These are phyloP conservation scores for Fukomys damarensis DNA, from an alignment of 2,113 vertebrate genomes.

Conservation along the genomic window DNA sequence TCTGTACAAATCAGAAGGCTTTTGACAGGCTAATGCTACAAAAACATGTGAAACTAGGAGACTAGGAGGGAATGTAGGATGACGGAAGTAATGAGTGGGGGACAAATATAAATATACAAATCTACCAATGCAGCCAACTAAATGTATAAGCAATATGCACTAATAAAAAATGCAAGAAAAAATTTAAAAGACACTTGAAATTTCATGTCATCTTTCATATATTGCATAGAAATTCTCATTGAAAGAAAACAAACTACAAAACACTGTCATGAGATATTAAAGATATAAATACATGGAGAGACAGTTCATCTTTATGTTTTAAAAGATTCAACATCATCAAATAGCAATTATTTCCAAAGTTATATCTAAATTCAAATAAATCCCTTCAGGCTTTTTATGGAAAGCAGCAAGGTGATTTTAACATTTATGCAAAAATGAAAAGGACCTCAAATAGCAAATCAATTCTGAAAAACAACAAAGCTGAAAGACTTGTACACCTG, in stretches of 20 bases:
- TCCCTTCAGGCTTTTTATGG: not conserved
- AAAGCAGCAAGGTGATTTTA: not conserved
- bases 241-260: constrained; percentile 29
- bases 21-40: not conserved
- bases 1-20: not conserved
- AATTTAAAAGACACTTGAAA: not conserved
- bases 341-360: not conserved
- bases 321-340: constrained; percentile 13
- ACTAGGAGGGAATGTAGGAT: not conserved
- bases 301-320: not conserved
- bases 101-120: not conserved
- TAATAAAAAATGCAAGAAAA: not conserved
- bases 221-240: not conserved
- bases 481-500: not conserved
- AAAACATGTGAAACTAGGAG: not conserved
- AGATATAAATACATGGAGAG: constrained; percentile 12
- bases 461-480: constrained; percentile 13
- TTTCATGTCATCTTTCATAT: not conserved
- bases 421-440: constrained; percentile 10
- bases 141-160: not conserved
- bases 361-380: constrained; percentile 20
- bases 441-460: not conserved
- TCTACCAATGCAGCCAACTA: not conserved
- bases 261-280: not conserved
- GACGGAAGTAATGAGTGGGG: not conserved